Evolutionary conservation across 2,888 invertebrate species (phyloP).

Genomic region (Hydrotaea cyrtoneurina): DNA sequence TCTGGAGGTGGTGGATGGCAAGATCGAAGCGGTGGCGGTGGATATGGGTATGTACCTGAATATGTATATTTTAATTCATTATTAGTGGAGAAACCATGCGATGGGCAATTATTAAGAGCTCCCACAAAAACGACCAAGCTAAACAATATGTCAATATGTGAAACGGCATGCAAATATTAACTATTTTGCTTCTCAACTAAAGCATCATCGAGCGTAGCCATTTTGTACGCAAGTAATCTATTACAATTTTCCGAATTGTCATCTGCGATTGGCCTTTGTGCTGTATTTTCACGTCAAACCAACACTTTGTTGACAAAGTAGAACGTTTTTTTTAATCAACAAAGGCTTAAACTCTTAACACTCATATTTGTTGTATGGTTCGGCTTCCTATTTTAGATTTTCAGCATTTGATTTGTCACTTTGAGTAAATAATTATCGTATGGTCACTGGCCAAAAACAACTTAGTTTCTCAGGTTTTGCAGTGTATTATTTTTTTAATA

Average conservation of each 20-base stretch:
- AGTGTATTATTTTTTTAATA: too few relatives aligned
- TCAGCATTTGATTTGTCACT: too few relatives aligned
- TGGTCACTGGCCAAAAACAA: too few relatives aligned
- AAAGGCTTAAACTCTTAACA: too few relatives aligned
- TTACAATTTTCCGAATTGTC: conserved; percentile 49
- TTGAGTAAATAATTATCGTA: too few relatives aligned
- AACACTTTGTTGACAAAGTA: not conserved
- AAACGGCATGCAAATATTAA: not conserved
- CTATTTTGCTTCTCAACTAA: conserved; percentile 71
- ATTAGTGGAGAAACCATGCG: conserved; percentile 63
- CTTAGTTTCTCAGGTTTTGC: too few relatives aligned
- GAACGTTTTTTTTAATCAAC: too few relatives aligned
- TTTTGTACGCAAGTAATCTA: conserved; percentile 57
- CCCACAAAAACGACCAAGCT: not conserved
- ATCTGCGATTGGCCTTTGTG: not conserved
- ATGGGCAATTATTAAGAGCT: conserved; percentile 68
- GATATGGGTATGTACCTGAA: conserved; percentile 78
- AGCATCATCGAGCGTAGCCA: conserved; percentile 52
- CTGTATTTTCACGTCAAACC: not conserved
- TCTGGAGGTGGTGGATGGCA: conserved; percentile 72
- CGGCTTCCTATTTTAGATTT: too few relatives aligned
- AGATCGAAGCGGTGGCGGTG: conserved; percentile 75
- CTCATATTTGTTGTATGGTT: too few relatives aligned
- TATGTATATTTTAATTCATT: not conserved
- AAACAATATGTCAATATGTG: not conserved